Evolutionary conservation across 2,797 vertebrate genomes (phyloP).

Genomic region (Catamblyrhynchus diadema): DNA sequence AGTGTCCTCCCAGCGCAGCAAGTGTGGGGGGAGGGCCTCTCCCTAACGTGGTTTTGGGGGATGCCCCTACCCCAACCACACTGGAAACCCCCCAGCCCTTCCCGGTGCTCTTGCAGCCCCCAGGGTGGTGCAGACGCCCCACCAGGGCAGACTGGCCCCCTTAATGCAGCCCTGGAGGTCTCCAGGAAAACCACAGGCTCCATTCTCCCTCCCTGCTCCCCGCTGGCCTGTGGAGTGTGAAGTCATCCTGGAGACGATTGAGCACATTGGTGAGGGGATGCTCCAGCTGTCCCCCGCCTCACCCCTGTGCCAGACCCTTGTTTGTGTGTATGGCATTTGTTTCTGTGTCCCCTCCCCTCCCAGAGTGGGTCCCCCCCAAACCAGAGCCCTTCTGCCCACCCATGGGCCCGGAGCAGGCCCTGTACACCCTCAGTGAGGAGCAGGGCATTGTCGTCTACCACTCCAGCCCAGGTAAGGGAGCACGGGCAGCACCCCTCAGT

Average conservation of each 20-base stretch:
- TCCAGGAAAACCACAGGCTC: slow-evolving; percentile 75
- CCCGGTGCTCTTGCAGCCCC: slow-evolving; percentile 61
- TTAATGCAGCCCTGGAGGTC: slow-evolving; percentile 56
- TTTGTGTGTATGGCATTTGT: fast-evolving
- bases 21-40: neutral
- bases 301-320: fast-evolving
- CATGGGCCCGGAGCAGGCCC: slow-evolving; percentile 69
- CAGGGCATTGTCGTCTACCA: slow-evolving; percentile 82
- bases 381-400: slow-evolving; percentile 86
- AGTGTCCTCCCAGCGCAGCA: fast-evolving
- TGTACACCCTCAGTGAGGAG: slow-evolving; percentile 60
- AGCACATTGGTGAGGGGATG: slow-evolving; percentile 84
- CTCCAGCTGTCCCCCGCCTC: fast-evolving
- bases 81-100: neutral
- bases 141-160: slow-evolving; percentile 74
- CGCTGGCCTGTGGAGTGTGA: slow-evolving; percentile 90
- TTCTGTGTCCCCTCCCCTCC: neutral
- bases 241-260: slow-evolving; percentile 81
- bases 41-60: neutral
- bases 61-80: no score
- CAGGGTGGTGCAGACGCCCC: slow-evolving; percentile 30
- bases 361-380: slow-evolving; percentile 87
- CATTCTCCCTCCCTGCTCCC: slow-evolving; percentile 75
- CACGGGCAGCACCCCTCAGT: fast-evolving
- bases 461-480: slow-evolving; percentile 74